A percentile compares a stretch with the other conserved stretches of the same genome.
Evolutionary conservation across 2,113 vertebrate genomes (phyloP).

Genomic region (Pterocles orientalis): DNA sequence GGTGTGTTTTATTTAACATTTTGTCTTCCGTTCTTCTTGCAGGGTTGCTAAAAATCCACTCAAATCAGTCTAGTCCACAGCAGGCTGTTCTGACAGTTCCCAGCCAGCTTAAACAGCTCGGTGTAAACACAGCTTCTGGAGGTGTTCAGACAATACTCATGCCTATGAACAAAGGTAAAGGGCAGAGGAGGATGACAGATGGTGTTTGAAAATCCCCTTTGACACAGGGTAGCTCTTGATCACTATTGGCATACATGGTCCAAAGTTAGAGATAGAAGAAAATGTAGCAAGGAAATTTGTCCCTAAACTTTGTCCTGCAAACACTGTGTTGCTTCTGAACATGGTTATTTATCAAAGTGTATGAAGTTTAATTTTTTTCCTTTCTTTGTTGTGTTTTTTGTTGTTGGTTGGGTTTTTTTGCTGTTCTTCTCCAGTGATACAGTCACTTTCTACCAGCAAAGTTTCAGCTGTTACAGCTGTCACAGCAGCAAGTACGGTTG

Average conservation of each 20-base stretch:
- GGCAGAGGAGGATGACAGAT: constrained; percentile 49
- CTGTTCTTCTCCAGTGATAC: constrained; percentile 70
- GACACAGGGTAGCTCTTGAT: constrained; percentile 39
- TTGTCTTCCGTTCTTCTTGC: constrained; percentile 61
- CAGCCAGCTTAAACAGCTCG: constrained; percentile 93
- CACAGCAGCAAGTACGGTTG: constrained; percentile 43
- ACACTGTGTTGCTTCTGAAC: constrained; percentile 18
- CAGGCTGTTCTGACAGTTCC: constrained; percentile 93
- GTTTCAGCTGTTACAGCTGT: constrained; percentile 66
- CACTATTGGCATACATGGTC: neutral
- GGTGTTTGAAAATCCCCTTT: constrained; percentile 55
- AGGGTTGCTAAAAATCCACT: constrained; percentile 95
- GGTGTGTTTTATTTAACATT: constrained; percentile 58
- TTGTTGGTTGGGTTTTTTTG: neutral
- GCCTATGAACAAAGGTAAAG: constrained; percentile 91
- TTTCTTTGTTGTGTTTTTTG: neutral
- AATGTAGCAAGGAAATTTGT: constrained; percentile 18
- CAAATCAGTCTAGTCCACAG: constrained; percentile 86
- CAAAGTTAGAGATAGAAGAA: constrained; percentile 18
- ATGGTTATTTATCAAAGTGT: neutral
- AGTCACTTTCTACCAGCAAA: constrained; percentile 77
- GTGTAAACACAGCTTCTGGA: constrained; percentile 80
- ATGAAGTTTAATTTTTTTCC: neutral
- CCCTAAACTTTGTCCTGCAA: constrained; percentile 38
- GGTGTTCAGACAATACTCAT: constrained; percentile 91